Percentiles rank a stretch among this genome's conserved stretches.
phyloP scores from a whole-genome alignment of 2,888 invertebrate genomes.

The Conops quadrifasciatus region DNA sequence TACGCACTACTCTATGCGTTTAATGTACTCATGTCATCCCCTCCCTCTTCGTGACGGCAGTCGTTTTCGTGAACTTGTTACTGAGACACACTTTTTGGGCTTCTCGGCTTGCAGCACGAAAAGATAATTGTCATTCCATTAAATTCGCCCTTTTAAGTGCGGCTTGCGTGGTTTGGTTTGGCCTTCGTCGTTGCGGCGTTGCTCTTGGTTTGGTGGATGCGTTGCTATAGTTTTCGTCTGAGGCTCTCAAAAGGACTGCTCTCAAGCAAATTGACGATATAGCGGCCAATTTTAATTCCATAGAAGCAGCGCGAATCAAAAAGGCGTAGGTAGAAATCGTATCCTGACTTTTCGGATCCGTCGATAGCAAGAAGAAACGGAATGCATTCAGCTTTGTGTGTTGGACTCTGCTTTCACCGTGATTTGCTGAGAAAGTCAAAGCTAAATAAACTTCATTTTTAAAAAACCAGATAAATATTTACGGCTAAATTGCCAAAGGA shows the following conservation, averaged over 20 bases:
- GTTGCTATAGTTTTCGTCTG: neutral
- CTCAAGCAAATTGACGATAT: neutral
- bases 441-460: too few species aligned
- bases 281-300: too few species aligned
- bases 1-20: neutral
- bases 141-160: constrained; percentile 13
- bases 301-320: too few species aligned
- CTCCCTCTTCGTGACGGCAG: neutral
- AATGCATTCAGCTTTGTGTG: too few species aligned
- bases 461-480: too few species aligned
- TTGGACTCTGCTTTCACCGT: too few species aligned
- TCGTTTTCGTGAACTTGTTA: neutral
- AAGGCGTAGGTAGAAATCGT: too few species aligned
- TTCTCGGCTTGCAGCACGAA: neutral
- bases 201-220: neutral
- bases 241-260: neutral
- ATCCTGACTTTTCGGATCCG: too few species aligned
- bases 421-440: too few species aligned
- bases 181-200: neutral
- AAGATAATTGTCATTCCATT: constrained; percentile 3
- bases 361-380: too few species aligned
- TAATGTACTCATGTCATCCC: neutral
- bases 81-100: neutral
- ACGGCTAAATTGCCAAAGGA: too few species aligned
- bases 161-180: neutral